Conservation (phyloP, 2,113 vertebrate species). For the Morone chrysops region DNA sequence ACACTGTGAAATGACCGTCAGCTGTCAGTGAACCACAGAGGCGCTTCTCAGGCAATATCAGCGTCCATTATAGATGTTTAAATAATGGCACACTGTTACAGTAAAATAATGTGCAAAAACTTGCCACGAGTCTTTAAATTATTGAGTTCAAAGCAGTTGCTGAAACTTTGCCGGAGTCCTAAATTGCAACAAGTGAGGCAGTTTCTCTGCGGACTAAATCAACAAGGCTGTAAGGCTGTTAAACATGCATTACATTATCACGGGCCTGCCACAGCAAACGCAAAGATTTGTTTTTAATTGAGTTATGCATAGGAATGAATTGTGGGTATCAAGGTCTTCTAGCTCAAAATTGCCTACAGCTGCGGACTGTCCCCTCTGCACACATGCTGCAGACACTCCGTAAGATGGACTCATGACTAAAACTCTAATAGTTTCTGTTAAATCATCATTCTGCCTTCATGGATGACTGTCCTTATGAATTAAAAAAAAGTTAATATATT, state of each 20-base stretch:
- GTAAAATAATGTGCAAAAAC: conserved; percentile 8
- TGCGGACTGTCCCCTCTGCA: conserved; percentile 23
- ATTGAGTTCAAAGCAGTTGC: conserved; percentile 2
- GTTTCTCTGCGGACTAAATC: conserved; percentile 10
- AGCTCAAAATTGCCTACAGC: conserved; percentile 38
- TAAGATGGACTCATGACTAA: conserved; percentile 22
- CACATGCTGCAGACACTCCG: neutral
- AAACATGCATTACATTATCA: conserved; percentile 21
- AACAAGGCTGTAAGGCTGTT: conserved; percentile 16
- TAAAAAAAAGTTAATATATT: conserved; percentile 1
- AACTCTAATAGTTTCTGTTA: conserved; percentile 10
- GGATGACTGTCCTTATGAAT: neutral
- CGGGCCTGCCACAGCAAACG: conserved; percentile 10
- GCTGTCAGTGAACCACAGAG: conserved; percentile 8
- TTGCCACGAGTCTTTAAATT: neutral
- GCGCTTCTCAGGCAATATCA: neutral
- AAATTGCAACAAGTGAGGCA: conserved; percentile 59
- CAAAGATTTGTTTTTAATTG: conserved; percentile 49
- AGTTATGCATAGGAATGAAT: conserved; percentile 43
- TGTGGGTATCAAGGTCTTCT: conserved; percentile 38
- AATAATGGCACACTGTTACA: neutral
- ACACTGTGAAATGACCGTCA: neutral
- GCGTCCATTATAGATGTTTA: neutral
- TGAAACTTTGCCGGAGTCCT: conserved; percentile 34
- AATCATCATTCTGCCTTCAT: conserved; percentile 11